Base-by-base conservation (phyloP, 2,888 invertebrate species). In the Lumbricus terrestris region DNA sequence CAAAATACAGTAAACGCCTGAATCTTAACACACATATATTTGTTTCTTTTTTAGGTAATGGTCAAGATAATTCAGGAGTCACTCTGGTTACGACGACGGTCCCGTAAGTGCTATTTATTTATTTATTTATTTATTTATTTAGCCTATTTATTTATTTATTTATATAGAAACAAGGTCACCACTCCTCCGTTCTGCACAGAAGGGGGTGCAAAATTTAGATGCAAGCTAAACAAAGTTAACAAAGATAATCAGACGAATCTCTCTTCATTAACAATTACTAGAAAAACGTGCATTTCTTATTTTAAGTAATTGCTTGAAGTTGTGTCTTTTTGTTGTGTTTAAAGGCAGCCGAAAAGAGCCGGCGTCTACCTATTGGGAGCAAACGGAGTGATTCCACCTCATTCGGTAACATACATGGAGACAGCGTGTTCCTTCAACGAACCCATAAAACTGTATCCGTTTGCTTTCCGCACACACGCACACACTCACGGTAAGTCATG, bases 381-480 rank as follows among this genome's bases (percentile, higher is more conserved):
- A 0, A 96, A 97, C 82, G 99, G 99, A 0, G 93, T 94, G 29
- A 97, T 99, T 92, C 96, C 96, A 0, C 96, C 97, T 0, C 96
- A 96, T 92, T 95, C 93, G 35, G 92, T 93, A 38, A 90, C 91
- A 54, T 94, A 97, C 93, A 97, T 99, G 97, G 99, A 99, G 95
- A 96, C 97, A 0, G 97, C 97, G 0, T 99, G 99, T 95, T 95
- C 96, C 90, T 96, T 98, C 88, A 95, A 95, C 16, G 93, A 93
- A 4, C 97, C 98, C 94, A 96, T 97, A 90, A 97, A 98, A 94
- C 96, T 99, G 89, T 96, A 98, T 96, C 99, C 99, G 0, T 98
- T 99, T 95, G 98, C 98, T 0, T 99, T 97, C 95, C 96, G 99
- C 92, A 97, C 97, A 0, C 99, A 99, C 94, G 98, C 99, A 0